Evolutionary conservation across 2,888 invertebrate genomes (phyloP).

Genomic region (Mythimna loreyi): DNA sequence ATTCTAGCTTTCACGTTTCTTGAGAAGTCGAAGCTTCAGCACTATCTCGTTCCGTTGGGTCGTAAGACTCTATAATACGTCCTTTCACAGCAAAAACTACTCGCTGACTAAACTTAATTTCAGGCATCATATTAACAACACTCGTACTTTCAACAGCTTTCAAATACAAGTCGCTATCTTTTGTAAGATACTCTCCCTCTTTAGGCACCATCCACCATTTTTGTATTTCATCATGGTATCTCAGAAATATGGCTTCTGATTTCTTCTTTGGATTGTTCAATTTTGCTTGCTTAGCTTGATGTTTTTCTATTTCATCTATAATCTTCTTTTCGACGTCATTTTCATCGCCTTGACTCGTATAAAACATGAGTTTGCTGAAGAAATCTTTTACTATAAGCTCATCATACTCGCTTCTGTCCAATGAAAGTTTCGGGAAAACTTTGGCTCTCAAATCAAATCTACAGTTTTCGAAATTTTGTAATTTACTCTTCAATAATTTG

Average conservation of each 20-base stretch:
- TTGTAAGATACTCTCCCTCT: conserved; percentile 6
- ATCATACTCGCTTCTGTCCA: conserved; percentile 13
- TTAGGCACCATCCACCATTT: conserved; percentile 17
- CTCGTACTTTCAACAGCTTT: conserved; percentile 12
- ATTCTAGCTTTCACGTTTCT: too few species aligned
- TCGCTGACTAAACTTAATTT: conserved; percentile 1
- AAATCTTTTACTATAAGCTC: conserved; percentile 19
- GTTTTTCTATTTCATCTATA: background rate
- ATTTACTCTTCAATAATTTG: background rate
- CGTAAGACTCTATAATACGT: background rate
- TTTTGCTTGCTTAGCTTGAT: background rate
- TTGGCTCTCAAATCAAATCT: conserved; percentile 22
- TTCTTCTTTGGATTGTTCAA: background rate
- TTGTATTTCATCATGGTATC: conserved; percentile 26
- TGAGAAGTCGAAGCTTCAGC: too few species aligned
- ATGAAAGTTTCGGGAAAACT: conserved; percentile 13
- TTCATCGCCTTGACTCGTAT: conserved; percentile 22
- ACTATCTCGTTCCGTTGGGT: background rate
- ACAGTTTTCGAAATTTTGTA: conserved; percentile 13
- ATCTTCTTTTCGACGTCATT: conserved; percentile 7
- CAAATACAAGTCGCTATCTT: background rate
- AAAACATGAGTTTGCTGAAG: conserved; percentile 21
- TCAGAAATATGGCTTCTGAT: conserved; percentile 12
- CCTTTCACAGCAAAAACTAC: background rate
- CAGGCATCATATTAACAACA: conserved; percentile 9